Base-by-base conservation (phyloP, 1,140 invertebrate species). In the Brachionus calyciflorus region DNA sequence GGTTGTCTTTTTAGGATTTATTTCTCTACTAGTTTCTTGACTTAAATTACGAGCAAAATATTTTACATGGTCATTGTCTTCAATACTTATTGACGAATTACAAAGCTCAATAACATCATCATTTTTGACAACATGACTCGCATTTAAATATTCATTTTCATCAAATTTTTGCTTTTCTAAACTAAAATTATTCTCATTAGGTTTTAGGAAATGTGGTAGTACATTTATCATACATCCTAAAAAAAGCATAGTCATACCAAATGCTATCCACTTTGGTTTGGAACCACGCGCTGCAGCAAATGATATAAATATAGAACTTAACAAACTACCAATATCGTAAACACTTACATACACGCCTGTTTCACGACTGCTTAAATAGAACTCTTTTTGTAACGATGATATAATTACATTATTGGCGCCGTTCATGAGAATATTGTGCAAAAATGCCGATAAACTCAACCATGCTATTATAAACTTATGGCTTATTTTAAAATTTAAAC, bases 381-480 rank as follows among this genome's bases (percentile, higher is more conserved):
- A 73, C 46, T 73, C 69, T 41, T 73, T 73, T 33, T 73, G 69
- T 12, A 73, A 14, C 3, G 69, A 73, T 3, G 69, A 73, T 40
- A 73, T 49, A 21, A 73, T 55, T 30, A 73, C 69, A 37, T 73
- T 73, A 10, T 73, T 73, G 44, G 69, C 48, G 21, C 69, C 69
- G 26, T 73, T 73, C 69, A 73, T 73, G 6, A 73, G 28, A 12
- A 73, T 73, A 26, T 73, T 73, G 69, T 73, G 69, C 12, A 73
- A 24, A 17, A 73, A 73, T 2, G 69, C 69, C 12, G 19, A 37
- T 14, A 55, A 73, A 55, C 46, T 55, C 14, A 73, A 33, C 46
- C 69, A 73, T 40, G 28, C 44, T 40, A 73, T 73, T 30, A 73
- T 73, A 41, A 73, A 73, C 19, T 73, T 37, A 51, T 73, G 44